Base-by-base conservation (phyloP, 1,140 invertebrate species). In the Campoletis sonorensis region DNA sequence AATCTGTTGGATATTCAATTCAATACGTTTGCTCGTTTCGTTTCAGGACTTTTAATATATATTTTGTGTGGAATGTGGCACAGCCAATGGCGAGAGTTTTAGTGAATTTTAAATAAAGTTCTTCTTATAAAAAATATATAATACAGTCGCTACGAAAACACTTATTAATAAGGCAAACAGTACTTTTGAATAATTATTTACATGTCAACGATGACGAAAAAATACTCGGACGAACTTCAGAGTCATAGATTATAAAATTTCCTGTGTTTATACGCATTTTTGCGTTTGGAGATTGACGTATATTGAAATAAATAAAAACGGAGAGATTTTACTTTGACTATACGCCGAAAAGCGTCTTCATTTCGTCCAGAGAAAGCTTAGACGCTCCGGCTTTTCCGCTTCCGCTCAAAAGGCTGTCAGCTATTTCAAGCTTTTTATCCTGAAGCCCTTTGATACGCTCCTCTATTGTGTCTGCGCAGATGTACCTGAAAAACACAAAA, bases 401-500 rank as follows among this genome's bases (percentile, higher is more conserved):
- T 21, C 96, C 96, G 0, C 94, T 95, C 10, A 98, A 90, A 33
- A 98, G 86, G 93, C 94, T 26, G 94, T 92, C 0, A 15, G 98
- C 97, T n/a, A 98, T 86, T 54, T 93, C 91, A 26, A 96, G 84
- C 89, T 99, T 99, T 68, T 93, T 94, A n/a, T 96, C 92, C 90
- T 99, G 98, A 11, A 98, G 91, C 13, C 92, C 87, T 64, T 96
- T 92, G 79, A 99, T 97, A 49, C 95, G 93, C 86, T 97, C 95
- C 90, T 98, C 98, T 18, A 98, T 96, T 0, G 97, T 98, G 73
- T 97, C 95, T 79, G 94, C 88, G 81, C 95, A 96, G 82, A 98
- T 92, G 88, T 98, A 96, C 86, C 96, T 97, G 88, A 54, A 89
- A 88, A n/a, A n/a, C n/a, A n/a, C n/a, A n/a, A 45, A 45, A 45